A percentile compares a stretch with the other conserved stretches of the same genome.
These are phyloP conservation scores for Drosophila equinoxialis DNA, from an alignment of 1,140 invertebrate species.

Conservation along the genomic window DNA sequence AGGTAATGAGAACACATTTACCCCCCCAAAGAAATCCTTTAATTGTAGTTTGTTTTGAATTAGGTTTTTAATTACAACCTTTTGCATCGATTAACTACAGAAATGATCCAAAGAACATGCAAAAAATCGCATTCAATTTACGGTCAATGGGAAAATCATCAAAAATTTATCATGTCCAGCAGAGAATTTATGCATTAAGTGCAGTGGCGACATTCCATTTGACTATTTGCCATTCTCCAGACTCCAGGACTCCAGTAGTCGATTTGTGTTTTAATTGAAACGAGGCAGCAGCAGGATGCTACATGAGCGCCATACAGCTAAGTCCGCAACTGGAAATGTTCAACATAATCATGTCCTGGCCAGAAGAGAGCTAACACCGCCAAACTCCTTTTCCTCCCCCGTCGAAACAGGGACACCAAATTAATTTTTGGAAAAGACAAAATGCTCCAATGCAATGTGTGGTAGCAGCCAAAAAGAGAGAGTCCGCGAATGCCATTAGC, in stretches of 20 bases:
- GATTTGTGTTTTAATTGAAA: constrained; percentile 67
- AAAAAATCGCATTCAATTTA: constrained; percentile 37
- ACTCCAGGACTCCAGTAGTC: constrained; percentile 47
- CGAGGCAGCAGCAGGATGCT: constrained; percentile 37
- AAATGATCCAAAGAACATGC: constrained; percentile 5
- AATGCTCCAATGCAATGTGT: constrained; percentile 61
- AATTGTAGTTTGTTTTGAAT: not conserved
- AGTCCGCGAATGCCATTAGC: constrained; percentile 63
- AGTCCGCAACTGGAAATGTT: constrained; percentile 50
- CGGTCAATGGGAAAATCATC: constrained; percentile 38
- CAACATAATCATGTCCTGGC: constrained; percentile 74
- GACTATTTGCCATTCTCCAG: constrained; percentile 44
- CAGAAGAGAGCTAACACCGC: constrained; percentile 36
- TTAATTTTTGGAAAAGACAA: constrained; percentile 73
- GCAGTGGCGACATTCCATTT: constrained; percentile 50
- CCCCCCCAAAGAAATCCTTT: no score
- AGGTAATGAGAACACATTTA: no score
- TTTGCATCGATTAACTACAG: constrained; percentile 7
- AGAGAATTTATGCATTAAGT: constrained; percentile 79
- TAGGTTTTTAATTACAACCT: not conserved
- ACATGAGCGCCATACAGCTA: not conserved
- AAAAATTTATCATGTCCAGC: constrained; percentile 69
- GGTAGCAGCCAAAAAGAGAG: constrained; percentile 49
- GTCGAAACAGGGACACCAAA: constrained; percentile 60
- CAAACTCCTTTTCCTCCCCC: not conserved